Evolutionary conservation across 2,113 vertebrate species (phyloP).

Genomic region (Saccopteryx bilineata): DNA sequence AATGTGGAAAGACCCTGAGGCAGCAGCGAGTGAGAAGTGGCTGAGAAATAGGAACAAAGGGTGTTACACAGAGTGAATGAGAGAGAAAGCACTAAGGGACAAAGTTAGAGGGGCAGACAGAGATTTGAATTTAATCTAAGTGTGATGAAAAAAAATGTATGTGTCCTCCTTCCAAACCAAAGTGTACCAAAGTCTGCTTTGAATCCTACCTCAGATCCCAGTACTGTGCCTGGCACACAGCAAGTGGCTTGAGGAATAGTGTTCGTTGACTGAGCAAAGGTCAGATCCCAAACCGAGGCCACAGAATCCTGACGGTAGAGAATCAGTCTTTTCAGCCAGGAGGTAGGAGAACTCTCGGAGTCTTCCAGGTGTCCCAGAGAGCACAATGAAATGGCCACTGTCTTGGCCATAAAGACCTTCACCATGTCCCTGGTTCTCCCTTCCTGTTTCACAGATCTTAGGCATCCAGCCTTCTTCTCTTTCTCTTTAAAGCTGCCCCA

Average conservation of each 20-base stretch:
- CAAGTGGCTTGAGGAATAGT: background rate
- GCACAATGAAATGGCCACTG: background rate
- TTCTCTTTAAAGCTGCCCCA: background rate
- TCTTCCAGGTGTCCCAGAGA: background rate
- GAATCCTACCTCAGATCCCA: background rate
- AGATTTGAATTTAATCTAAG: background rate
- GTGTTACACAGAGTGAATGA: background rate
- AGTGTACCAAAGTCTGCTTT: background rate
- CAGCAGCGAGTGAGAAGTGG: background rate
- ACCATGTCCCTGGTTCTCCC: background rate
- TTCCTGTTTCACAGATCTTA: background rate
- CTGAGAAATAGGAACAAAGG: background rate
- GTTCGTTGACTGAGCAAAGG: background rate
- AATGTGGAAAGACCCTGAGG: background rate
- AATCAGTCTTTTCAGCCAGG: background rate
- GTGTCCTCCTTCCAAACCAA: background rate
- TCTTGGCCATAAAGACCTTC: background rate
- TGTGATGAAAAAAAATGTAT: background rate
- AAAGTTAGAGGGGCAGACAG: background rate
- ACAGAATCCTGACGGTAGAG: background rate
- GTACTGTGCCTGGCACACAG: background rate
- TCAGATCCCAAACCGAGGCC: background rate
- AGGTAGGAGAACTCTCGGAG: background rate
- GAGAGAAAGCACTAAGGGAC: background rate
- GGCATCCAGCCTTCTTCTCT: background rate